Evolutionary conservation across 2,797 vertebrate species (phyloP).

Genomic region (Pantherophis alleghaniensis): DNA sequence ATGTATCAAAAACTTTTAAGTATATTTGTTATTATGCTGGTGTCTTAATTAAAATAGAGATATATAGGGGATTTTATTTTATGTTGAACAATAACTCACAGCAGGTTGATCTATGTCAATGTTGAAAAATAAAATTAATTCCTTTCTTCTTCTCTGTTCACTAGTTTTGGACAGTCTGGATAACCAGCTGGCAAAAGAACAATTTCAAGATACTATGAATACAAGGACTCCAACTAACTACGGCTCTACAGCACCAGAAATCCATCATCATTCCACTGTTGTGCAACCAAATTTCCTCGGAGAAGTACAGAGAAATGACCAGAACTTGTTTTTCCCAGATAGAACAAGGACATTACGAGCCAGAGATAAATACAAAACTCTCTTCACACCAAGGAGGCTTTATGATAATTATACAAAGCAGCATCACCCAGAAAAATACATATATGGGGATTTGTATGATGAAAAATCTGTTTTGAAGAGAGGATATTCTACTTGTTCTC

Average conservation of each 20-base stretch:
- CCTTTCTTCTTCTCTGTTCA: background rate
- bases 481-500: constrained; percentile 41
- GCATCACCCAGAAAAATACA: constrained; percentile 54
- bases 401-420: constrained; percentile 71
- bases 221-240: constrained; percentile 34
- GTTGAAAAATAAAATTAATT: background rate
- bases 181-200: constrained; percentile 74
- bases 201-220: constrained; percentile 53
- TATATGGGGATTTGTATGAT: constrained; percentile 35
- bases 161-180: constrained; percentile 78
- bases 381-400: constrained; percentile 71
- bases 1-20: background rate
- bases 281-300: constrained; percentile 33
- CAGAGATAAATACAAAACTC: constrained; percentile 68
- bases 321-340: constrained; percentile 65
- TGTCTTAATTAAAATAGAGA: background rate
- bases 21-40: background rate
- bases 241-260: constrained; percentile 39
- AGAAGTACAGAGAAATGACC: constrained; percentile 51
- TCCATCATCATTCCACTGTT: constrained; percentile 26
- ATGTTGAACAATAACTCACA: background rate
- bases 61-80: background rate
- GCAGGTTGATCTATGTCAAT: background rate
- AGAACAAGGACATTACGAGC: constrained; percentile 67
- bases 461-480: constrained; percentile 50